Evolutionary conservation across 1,140 invertebrate genomes (phyloP).

Genomic region (Scaptomyza pallida): DNA sequence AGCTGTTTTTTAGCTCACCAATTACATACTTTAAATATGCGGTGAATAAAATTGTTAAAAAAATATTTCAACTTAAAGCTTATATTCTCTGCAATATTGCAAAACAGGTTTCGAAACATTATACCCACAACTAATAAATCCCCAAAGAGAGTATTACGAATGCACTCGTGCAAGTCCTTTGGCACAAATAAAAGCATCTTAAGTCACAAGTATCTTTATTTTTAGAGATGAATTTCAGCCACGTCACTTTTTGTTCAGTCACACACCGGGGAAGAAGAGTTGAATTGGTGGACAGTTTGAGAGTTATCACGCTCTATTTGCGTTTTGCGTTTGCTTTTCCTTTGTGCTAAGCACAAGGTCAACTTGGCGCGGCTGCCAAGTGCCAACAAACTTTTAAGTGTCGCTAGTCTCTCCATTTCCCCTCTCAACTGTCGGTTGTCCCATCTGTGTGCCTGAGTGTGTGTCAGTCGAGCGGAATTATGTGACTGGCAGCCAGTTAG

Average conservation of each 20-base stretch:
- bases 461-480: constrained; percentile 74
- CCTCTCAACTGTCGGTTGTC: not conserved
- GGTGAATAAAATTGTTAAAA: no score
- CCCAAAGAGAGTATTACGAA: not conserved
- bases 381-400: constrained; percentile 73
- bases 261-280: not conserved
- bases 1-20: not conserved
- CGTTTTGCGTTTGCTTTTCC: constrained; percentile 32
- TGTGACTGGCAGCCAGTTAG: constrained; percentile 57
- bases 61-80: no score
- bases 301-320: constrained; percentile 53
- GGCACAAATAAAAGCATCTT: constrained; percentile 9
- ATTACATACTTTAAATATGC: not conserved
- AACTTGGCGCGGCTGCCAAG: constrained; percentile 63
- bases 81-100: no score
- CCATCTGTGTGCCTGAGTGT: constrained; percentile 57
- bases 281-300: not conserved
- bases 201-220: not conserved
- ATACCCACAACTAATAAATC: no score
- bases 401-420: constrained; percentile 7
- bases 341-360: constrained; percentile 61
- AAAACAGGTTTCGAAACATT: no score
- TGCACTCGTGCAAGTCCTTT: constrained; percentile 1
- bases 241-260: constrained; percentile 12
- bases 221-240: constrained; percentile 13